Evolutionary conservation across 2,113 vertebrate species (phyloP).

Genomic region (Anarhynchus alexandrinus): DNA sequence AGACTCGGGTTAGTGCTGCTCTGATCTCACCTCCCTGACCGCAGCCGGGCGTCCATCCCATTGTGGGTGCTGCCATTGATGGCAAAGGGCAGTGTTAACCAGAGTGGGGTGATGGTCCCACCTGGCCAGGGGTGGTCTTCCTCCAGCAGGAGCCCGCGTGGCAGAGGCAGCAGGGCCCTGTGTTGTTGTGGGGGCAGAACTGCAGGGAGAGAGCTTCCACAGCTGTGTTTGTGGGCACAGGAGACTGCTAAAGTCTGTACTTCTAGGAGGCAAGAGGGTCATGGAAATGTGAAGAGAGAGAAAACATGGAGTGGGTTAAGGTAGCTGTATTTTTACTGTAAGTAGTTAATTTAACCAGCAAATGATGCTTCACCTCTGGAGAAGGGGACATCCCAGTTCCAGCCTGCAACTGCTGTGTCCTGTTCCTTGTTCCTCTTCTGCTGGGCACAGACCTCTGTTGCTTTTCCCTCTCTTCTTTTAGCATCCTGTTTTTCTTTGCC

Average conservation of each 20-base stretch:
- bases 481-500: not conserved
- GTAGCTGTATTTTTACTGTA: not conserved
- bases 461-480: not conserved
- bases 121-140: not conserved
- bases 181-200: too few species aligned
- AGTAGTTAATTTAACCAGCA: not conserved
- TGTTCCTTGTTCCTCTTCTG: not conserved
- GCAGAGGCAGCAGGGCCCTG: not conserved
- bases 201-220: not conserved
- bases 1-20: not conserved
- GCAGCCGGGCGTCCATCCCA: rapidly evolving
- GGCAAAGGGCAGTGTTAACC: not conserved
- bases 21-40: not conserved
- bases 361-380: not conserved
- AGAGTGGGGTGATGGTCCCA: not conserved
- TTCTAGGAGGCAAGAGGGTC: not conserved
- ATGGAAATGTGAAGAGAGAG: not conserved
- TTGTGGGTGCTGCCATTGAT: not conserved
- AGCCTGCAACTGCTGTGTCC: not conserved
- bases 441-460: not conserved
- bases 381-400: not conserved
- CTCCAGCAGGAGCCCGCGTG: not conserved
- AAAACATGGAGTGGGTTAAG: not conserved
- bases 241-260: not conserved
- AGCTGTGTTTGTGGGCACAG: not conserved